phyloP scores from a whole-genome alignment of 2,113 vertebrate species.

The Sakesphorus luctuosus region DNA sequence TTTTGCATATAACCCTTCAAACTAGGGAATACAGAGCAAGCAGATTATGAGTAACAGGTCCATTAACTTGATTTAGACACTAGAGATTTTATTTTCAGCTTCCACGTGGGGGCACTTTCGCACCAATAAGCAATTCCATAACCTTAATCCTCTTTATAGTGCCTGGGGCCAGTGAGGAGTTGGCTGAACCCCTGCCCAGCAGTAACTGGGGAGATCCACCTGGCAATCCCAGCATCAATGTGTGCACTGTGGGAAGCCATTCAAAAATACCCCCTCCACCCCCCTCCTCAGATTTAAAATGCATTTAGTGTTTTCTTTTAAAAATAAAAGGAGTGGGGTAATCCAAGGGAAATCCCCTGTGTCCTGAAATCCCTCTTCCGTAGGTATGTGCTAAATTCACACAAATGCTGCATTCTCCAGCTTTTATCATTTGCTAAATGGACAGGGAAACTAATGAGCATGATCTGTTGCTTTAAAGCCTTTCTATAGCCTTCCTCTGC shows the following conservation, averaged over 20 bases:
- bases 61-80: background rate
- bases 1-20: background rate
- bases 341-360: background rate
- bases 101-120: conserved; percentile 66
- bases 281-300: background rate
- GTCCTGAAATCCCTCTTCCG: background rate
- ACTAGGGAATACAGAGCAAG: background rate
- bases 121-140: conserved; percentile 10
- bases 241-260: background rate
- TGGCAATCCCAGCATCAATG: background rate
- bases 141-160: background rate
- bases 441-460: conserved; percentile 54
- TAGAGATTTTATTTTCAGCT: conserved; percentile 1
- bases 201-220: background rate
- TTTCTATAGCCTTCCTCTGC: conserved; percentile 7
- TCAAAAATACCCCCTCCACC: background rate
- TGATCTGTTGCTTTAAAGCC: conserved; percentile 36
- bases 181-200: background rate
- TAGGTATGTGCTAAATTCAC: background rate
- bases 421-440: conserved; percentile 43
- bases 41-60: background rate
- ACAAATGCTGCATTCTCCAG: conserved; percentile 1
- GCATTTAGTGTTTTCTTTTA: background rate
- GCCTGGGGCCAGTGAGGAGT: background rate
- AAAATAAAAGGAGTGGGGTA: background rate